A percentile compares a stretch with the other conserved stretches of the same genome.
Evolutionary conservation across 23 tunicate species (phyloP).

Genomic region (Ciona savignyi): DNA sequence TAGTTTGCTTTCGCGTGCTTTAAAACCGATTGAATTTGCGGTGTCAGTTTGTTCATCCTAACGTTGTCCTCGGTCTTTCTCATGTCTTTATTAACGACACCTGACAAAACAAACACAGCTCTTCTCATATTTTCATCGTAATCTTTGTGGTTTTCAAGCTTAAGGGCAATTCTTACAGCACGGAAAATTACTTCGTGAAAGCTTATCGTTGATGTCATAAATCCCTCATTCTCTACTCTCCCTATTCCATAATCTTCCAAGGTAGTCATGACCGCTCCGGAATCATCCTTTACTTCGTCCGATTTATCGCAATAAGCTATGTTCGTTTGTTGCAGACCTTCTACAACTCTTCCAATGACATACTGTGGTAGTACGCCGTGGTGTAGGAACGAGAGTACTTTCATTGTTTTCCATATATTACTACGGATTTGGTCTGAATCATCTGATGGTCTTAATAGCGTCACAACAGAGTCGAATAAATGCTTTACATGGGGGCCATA

Average conservation of each 20-base stretch:
- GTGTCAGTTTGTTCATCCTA: conserved; percentile 15
- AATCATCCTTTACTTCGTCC: background rate
- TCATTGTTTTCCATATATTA: conserved; percentile 7
- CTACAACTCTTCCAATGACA: background rate
- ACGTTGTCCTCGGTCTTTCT: conserved; percentile 11
- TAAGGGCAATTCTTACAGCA: conserved; percentile 5
- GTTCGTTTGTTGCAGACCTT: background rate
- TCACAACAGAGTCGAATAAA: conserved; percentile 7
- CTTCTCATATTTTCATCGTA: background rate
- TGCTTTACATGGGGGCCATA: conserved; percentile 11
- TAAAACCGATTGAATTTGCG: conserved; percentile 7
- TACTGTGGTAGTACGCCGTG: conserved; percentile 4
- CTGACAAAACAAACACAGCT: background rate
- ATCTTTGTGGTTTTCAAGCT: conserved; percentile 2
- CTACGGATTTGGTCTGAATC: background rate
- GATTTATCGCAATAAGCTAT: background rate
- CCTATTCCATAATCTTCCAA: conserved; percentile 12
- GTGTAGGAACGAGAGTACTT: background rate
- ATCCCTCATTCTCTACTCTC: background rate
- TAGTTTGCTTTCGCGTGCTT: conserved; percentile 3
- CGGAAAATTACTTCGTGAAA: conserved; percentile 10
- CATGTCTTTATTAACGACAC: conserved; percentile 12
- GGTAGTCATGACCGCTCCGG: conserved; percentile 5
- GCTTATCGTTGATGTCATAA: background rate
- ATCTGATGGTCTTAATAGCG: conserved; percentile 4